A percentile compares a stretch with the other conserved stretches of the same genome.
phyloP scores from a whole-genome alignment of 2,797 vertebrate genomes.

The Spinibarbus caldwelli region DNA sequence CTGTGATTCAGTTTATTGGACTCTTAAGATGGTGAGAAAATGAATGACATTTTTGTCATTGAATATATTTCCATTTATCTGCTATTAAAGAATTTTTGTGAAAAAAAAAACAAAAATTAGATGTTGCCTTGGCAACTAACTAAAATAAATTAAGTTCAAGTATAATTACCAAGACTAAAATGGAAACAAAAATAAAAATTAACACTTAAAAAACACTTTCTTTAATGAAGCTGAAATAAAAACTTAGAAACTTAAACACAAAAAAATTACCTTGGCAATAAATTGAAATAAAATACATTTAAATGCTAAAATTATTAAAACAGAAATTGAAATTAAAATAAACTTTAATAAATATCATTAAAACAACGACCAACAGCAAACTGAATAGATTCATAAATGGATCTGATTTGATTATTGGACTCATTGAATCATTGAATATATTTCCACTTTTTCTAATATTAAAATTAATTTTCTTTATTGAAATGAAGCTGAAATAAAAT shows the following conservation, averaged over 20 bases:
- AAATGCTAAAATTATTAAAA: not conserved
- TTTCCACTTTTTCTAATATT: too few species aligned
- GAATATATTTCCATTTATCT: not conserved
- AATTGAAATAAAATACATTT: too few species aligned
- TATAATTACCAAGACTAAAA: too few species aligned
- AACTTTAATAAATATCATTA: too few species aligned
- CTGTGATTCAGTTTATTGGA: not conserved
- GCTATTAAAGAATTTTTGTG: not conserved
- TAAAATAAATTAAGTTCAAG: too few species aligned
- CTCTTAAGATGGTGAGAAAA: not conserved
- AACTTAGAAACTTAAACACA: not conserved
- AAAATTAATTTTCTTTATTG: too few species aligned
- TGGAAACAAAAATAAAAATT: not conserved
- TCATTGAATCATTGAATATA: too few species aligned
- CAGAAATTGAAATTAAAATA: not conserved
- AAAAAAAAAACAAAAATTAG: not conserved
- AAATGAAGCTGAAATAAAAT: not conserved
- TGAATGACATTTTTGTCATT: not conserved
- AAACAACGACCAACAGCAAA: too few species aligned
- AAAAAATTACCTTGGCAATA: not conserved
- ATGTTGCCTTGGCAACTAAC: too few species aligned
- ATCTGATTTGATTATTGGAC: too few species aligned
- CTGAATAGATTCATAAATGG: too few species aligned
- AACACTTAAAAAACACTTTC: too few species aligned
- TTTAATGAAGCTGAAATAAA: not conserved